Base-by-base conservation (phyloP, 2,888 invertebrate genomes). In the Pristionchus arcanus region DNA sequence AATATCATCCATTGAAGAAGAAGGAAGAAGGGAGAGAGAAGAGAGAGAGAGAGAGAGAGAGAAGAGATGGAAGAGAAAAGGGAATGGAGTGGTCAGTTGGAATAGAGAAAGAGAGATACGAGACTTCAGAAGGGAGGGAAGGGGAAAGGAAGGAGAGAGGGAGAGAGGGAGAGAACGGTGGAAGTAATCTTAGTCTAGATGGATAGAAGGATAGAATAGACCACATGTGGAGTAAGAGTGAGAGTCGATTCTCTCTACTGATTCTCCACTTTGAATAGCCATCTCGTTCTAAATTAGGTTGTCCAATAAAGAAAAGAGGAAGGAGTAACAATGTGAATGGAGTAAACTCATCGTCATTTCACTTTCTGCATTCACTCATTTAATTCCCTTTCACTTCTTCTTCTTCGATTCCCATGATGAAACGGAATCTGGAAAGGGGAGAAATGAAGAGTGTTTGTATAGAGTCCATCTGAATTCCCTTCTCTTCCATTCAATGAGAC, bases 341-440 rank as follows among this genome's bases (percentile, higher is more conserved):
- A 55, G 25, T 13, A 66, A 25, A 21, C 5, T 28, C 25, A 68
- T 68, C 68, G 68, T 31, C 7, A 7, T 16, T 42, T 37, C 77
- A 42, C 42, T 16, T 42, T n/a, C 77, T 4, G 5, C 25, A 42
- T 16, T 42, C 37, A 25, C 7, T 25, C 42, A 77, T 49, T 77
- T 1, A 77, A 77, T n/a, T 77, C 25, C 21, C 34, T 25, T 25
- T 68, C 68, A 49, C 42, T 42, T 42, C 25, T 28, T 68, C 68
- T 31, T 28, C 68, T 42, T 25, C 77, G 34, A 37, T 77, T 74
- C 74, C 74, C 74, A 74, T n/a, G 42, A 77, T 77, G 77, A 77
- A 77, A 77, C 42, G 77, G 77, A 77, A 77, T 77, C 49, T 77
- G 77, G 42, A 77, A 77, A 74, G 74, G n/a, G 77, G 77, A 77